A percentile compares a stretch with the other conserved stretches of the same genome.
phyloP scores from a whole-genome alignment of 2,113 vertebrate genomes.

The Oryzias woworae region DNA sequence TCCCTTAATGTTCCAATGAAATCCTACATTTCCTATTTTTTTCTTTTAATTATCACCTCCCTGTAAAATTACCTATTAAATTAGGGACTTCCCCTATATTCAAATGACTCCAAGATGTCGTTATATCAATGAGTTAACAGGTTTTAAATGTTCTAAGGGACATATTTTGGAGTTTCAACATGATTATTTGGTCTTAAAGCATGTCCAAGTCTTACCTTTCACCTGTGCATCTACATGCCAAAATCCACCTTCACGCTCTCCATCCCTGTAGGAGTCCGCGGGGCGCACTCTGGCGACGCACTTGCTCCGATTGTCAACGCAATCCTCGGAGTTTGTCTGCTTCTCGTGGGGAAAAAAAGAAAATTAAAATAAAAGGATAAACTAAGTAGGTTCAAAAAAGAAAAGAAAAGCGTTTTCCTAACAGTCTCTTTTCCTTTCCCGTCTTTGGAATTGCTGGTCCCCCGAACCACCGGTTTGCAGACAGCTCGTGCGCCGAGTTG shows the following conservation, averaged over 20 bases:
- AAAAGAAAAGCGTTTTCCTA: not conserved
- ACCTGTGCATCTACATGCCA: constrained; percentile 61
- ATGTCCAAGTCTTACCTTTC: constrained; percentile 61
- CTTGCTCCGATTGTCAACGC: constrained; percentile 28
- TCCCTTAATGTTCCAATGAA: constrained; percentile 18
- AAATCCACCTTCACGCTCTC: constrained; percentile 63
- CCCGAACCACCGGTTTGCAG: constrained; percentile 2
- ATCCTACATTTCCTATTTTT: too few relatives aligned
- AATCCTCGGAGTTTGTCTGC: constrained; percentile 48
- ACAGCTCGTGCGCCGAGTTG: constrained; percentile 50
- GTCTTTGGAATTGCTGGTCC: not conserved
- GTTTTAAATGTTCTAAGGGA: too few relatives aligned
- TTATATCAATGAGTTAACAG: constrained; percentile 23
- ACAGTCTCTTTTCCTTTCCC: not conserved
- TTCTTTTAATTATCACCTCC: too few relatives aligned
- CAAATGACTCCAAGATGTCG: constrained; percentile 58
- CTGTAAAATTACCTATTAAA: too few relatives aligned
- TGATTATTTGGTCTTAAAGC: not conserved
- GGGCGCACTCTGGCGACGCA: constrained; percentile 19
- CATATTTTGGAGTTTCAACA: not conserved
- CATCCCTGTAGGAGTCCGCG: constrained; percentile 57
- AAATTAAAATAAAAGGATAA: not conserved
- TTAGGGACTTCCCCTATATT: constrained; percentile 37
- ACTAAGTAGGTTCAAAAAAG: not conserved
- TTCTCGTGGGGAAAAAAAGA: constrained; percentile 5